A percentile compares a stretch with the other conserved stretches of the same genome.
phyloP scores from a whole-genome alignment of 2,888 invertebrate genomes.

The Acronicta psi region DNA sequence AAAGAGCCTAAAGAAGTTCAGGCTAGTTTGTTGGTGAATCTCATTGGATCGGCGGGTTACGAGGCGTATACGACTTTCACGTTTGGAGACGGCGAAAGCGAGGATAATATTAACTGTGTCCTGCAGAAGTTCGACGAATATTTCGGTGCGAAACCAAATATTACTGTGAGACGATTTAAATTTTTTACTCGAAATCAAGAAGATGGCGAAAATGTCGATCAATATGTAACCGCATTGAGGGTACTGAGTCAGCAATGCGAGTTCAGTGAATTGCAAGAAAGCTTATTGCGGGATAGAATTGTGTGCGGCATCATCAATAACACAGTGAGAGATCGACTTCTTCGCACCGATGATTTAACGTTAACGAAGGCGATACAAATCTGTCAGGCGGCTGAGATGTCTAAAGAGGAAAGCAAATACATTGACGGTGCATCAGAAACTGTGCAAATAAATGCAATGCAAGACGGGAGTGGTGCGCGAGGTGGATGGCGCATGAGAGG shows the following conservation, averaged over 20 bases:
- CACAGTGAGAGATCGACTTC: conserved; percentile 12
- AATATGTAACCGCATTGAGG: conserved; percentile 50
- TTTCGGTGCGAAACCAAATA: conserved; percentile 49
- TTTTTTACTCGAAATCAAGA: conserved; percentile 49
- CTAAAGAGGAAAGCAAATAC: conserved; percentile 10
- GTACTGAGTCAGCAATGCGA: conserved; percentile 41
- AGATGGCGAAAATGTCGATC: conserved; percentile 40
- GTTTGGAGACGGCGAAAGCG: conserved; percentile 24
- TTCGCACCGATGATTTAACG: conserved; percentile 13
- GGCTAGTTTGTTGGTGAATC: conserved; percentile 39
- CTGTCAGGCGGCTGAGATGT: conserved; percentile 18
- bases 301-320: conserved; percentile 18
- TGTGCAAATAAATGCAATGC: conserved; percentile 2
- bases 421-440: conserved; percentile 3
- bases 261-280: conserved; percentile 6
- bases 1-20: conserved; percentile 11
- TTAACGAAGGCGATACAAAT: conserved; percentile 12
- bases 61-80: conserved; percentile 44
- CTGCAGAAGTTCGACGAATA: conserved; percentile 42
- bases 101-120: conserved; percentile 34
- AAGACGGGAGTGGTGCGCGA: not conserved
- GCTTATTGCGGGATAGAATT: conserved; percentile 14
- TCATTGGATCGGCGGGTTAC: conserved; percentile 50
- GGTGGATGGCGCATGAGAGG: not conserved
- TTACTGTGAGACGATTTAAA: conserved; percentile 38